A percentile compares a stretch with the other conserved stretches of the same genome.
Evolutionary conservation across 2,888 invertebrate species (phyloP).

Genomic region (Rotaria macrura): DNA sequence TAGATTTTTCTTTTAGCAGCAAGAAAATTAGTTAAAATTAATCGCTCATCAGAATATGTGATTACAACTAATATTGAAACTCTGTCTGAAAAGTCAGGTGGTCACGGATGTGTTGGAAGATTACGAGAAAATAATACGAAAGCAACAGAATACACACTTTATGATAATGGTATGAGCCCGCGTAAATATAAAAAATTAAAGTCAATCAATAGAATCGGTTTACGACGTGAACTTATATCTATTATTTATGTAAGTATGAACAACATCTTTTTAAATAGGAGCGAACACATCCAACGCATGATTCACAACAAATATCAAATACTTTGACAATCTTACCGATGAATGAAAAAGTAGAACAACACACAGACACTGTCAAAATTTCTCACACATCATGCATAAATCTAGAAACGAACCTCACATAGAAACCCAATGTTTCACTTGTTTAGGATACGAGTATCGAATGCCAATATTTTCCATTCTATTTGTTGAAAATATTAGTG

Average conservation of each 20-base stretch:
- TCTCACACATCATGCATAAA: too few relatives aligned
- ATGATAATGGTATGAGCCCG: conserved; percentile 71
- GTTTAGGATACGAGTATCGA: too few relatives aligned
- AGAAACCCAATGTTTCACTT: too few relatives aligned
- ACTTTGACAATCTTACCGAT: too few relatives aligned
- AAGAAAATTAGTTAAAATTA: conserved; percentile 63
- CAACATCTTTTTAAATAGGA: too few relatives aligned
- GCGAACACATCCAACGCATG: too few relatives aligned
- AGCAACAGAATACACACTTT: conserved; percentile 94
- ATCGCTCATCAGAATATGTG: conserved; percentile 90
- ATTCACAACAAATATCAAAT: too few relatives aligned
- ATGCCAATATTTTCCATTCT: too few relatives aligned
- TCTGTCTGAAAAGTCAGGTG: conserved; percentile 64
- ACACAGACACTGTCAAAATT: too few relatives aligned
- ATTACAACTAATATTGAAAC: conserved; percentile 96
- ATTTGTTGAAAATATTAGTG: too few relatives aligned
- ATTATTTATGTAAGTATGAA: not conserved
- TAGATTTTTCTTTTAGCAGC: not conserved
- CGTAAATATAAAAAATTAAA: conserved; percentile 39
- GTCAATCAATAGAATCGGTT: not conserved
- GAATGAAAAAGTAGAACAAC: too few relatives aligned
- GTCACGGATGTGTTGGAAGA: conserved; percentile 87
- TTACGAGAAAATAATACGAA: conserved; percentile 67
- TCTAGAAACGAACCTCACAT: too few relatives aligned
- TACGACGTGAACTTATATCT: not conserved